Base-by-base conservation (phyloP, 2,888 invertebrate genomes). In the Nymphalis urticae region DNA sequence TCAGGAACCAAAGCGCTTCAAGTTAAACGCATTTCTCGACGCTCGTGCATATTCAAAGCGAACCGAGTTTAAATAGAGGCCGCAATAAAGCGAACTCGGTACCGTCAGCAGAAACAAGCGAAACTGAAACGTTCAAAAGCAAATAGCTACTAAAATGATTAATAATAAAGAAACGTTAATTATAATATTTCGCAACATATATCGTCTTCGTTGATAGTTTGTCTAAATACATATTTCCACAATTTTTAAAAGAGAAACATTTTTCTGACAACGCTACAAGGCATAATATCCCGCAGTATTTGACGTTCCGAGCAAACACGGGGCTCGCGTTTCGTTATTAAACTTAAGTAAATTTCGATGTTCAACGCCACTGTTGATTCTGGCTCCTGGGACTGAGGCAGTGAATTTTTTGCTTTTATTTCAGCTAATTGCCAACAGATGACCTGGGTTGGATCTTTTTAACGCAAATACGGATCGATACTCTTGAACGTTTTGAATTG, bases 331-430 rank as follows among this genome's bases (percentile, higher is more conserved):
- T 90, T 88, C 87, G 88, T 89, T 91, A 89, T 91, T 89, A 89
- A 90, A 90, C 90, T 89, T 92, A 92, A 92, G 92, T 92, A 92
- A 92, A 92, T 92, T 92, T 90, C 90, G 85, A 89, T 92, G 91
- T 92, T 89, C 87, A 78, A 80, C 83, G 84, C 85, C 85, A 80
- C 83, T 84, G 87, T 85, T 85, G 84, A 84, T 83, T 80, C 80
- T 81, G 68, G 60, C 72, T 68, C 66, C 60, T 24, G 64, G 66
- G 66, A 65, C 68, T 64, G 66, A 17, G 53, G 21, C 19, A 9
- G 21, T 51, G 42, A 42, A 53, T 68, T 62, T 66, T 64, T 64
- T 70, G 54, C 60, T 74, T 69, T 74, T 62, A 68, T 69, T 72
- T 68, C 63, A 68, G 66, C 69, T 72, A 72, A 71, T 72, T 70